Percentiles rank a stretch among this genome's conserved stretches.
phyloP scores from a whole-genome alignment of 1,140 invertebrate genomes.

The Pogonomyrmex barbatus region DNA sequence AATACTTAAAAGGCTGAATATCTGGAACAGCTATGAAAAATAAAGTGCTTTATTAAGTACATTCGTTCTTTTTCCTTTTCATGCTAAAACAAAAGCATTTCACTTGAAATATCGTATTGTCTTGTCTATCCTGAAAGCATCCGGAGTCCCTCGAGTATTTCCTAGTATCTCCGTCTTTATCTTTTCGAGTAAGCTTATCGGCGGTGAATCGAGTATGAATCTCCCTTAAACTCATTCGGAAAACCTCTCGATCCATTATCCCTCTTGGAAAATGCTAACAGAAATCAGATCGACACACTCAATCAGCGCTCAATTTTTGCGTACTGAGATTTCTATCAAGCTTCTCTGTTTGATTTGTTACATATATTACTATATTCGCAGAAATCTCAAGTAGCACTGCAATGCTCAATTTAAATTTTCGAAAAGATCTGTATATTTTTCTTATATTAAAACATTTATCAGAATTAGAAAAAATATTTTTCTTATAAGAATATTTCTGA shows the following conservation, averaged over 20 bases:
- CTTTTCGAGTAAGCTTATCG: slow-evolving; percentile 63
- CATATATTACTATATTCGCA: not conserved
- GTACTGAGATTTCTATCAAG: not conserved
- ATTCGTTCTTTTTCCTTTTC: slow-evolving; percentile 29
- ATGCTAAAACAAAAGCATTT: slow-evolving; percentile 39
- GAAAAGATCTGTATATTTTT: not conserved
- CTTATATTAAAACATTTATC: not conserved
- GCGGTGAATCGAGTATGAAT: slow-evolving; percentile 64
- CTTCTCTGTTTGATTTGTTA: not conserved
- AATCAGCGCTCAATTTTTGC: slow-evolving; percentile 9
- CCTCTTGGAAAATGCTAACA: slow-evolving; percentile 36
- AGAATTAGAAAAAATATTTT: not conserved
- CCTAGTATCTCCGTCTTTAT: slow-evolving; percentile 52
- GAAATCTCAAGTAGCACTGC: not conserved
- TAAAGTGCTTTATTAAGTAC: slow-evolving; percentile 49
- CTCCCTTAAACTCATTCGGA: slow-evolving; percentile 57
- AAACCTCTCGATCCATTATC: slow-evolving; percentile 52
- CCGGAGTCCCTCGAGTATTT: slow-evolving; percentile 46
- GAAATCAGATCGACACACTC: slow-evolving; percentile 41
- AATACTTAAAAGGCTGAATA: slow-evolving; percentile 26
- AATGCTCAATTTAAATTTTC: not conserved
- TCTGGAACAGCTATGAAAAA: slow-evolving; percentile 40
- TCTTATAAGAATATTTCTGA: too few species aligned
- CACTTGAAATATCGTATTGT: slow-evolving; percentile 51
- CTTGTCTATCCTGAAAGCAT: slow-evolving; percentile 60